These are phyloP conservation scores for Lycocerus yunnanus DNA, from an alignment of 2,888 invertebrate genomes.

Conservation along the genomic window DNA sequence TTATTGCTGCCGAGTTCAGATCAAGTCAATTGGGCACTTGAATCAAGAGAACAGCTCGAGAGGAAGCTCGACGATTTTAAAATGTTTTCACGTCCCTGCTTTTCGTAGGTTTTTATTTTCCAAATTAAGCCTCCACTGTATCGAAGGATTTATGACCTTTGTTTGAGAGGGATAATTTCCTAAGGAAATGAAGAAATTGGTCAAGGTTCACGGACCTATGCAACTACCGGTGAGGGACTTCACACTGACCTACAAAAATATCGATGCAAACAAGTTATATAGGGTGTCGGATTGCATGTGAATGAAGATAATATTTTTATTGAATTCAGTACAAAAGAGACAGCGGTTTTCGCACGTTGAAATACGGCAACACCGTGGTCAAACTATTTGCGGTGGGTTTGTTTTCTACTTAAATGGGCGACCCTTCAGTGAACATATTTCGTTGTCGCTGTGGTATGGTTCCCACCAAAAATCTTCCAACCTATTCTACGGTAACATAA, in stretches of 20 bases:
- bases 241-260: neutral
- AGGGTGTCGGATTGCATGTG: neutral
- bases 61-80: neutral
- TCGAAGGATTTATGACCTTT: neutral
- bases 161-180: neutral
- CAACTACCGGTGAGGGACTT: neutral
- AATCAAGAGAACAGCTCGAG: neutral
- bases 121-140: neutral
- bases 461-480: too few species aligned
- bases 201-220: neutral
- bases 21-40: neutral
- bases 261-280: neutral
- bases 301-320: neutral
- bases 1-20: neutral
- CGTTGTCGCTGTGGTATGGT: too few species aligned
- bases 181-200: neutral
- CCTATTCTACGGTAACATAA: too few species aligned
- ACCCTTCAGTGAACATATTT: too few species aligned
- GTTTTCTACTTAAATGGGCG: too few species aligned
- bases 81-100: neutral
- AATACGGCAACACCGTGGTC: too few species aligned
- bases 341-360: too few species aligned
- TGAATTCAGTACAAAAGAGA: neutral
- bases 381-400: too few species aligned
- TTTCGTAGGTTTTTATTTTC: neutral